Percentiles rank a stretch among this genome's conserved stretches.
These are phyloP conservation scores for Steatocranus sp. DNA, from an alignment of 2,797 vertebrate genomes.

Conservation along the genomic window DNA sequence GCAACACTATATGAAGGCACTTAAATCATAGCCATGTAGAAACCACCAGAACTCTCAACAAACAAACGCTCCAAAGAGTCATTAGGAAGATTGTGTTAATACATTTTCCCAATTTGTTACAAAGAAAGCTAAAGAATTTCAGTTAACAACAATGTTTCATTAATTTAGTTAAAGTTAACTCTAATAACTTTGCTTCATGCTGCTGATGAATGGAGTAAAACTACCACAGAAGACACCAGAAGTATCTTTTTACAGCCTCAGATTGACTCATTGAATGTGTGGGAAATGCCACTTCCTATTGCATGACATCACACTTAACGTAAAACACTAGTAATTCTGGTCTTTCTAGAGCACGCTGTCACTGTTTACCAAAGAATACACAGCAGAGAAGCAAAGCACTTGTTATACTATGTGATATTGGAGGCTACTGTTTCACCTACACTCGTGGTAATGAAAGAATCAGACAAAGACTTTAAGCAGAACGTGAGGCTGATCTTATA, in stretches of 20 bases:
- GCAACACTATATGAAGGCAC: neutral
- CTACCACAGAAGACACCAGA: neutral
- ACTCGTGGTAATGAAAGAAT: neutral
- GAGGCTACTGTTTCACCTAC: neutral
- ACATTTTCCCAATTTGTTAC: neutral
- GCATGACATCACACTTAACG: neutral
- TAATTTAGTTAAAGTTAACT: neutral
- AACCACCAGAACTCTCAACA: neutral
- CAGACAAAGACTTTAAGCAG: neutral
- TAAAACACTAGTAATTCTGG: neutral
- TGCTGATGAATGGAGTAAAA: neutral
- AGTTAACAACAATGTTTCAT: neutral
- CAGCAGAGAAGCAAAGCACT: neutral
- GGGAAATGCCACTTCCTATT: neutral
- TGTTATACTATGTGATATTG: neutral
- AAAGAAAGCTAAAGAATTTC: neutral
- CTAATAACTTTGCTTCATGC: neutral
- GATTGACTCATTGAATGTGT: neutral
- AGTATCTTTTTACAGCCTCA: neutral
- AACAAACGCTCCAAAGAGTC: fast-evolving
- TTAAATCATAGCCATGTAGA: neutral
- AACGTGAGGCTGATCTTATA: neutral
- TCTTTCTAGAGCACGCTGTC: neutral
- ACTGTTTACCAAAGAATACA: neutral
- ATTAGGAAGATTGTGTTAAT: neutral